Conservation (phyloP, 2,888 invertebrate genomes). For the Macrostomum cliftonense region DNA sequence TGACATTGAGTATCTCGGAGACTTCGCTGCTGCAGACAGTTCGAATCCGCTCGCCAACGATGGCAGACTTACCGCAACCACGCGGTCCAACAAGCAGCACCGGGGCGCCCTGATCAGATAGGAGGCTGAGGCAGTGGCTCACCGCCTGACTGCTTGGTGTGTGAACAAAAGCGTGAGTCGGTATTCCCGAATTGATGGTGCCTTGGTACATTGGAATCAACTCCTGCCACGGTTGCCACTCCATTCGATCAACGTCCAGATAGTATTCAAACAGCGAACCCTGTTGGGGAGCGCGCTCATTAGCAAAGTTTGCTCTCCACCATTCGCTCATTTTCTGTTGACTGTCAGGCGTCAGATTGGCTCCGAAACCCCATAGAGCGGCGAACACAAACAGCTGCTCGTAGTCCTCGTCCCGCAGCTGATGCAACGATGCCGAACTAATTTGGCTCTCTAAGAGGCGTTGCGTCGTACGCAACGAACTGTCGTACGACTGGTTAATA, state of each 20-base stretch:
- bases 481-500: no score
- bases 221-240: slow-evolving; percentile 28
- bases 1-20: slow-evolving; percentile 23
- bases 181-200: slow-evolving; percentile 27
- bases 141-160: slow-evolving; percentile 27
- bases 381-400: slow-evolving; percentile 33
- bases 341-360: slow-evolving; percentile 22
- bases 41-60: slow-evolving; percentile 30
- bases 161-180: slow-evolving; percentile 32
- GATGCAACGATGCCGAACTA: slow-evolving; percentile 5
- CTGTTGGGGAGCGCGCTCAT: slow-evolving; percentile 11
- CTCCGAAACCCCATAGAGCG: slow-evolving; percentile 32
- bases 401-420: slow-evolving; percentile 26
- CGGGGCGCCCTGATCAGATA: slow-evolving; percentile 30
- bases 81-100: slow-evolving; percentile 33
- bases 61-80: slow-evolving; percentile 33
- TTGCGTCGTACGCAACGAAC: no score
- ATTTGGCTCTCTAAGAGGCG: no score
- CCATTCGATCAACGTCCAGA: slow-evolving; percentile 29
- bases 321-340: slow-evolving; percentile 27
- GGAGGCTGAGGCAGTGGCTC: slow-evolving; percentile 25
- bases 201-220: slow-evolving; percentile 28
- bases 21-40: slow-evolving; percentile 36
- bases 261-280: slow-evolving; percentile 29
- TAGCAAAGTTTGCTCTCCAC: slow-evolving; percentile 28